phyloP scores from a whole-genome alignment of 23 tunicate genomes.

The Pegea sp. region DNA sequence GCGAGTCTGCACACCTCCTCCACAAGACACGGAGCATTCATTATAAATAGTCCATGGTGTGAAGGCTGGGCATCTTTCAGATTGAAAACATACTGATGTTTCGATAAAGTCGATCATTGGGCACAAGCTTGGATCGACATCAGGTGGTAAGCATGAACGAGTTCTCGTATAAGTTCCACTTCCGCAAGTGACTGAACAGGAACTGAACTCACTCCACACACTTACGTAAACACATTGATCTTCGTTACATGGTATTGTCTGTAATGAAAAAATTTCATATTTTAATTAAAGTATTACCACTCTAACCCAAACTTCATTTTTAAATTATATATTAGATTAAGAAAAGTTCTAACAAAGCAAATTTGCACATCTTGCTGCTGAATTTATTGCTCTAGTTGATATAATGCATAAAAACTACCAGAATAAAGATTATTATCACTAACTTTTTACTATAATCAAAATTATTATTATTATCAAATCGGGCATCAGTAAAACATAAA shows the following conservation, averaged over 20 bases:
- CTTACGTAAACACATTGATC: constrained; percentile 6
- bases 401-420: too few relatives aligned
- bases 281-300: not conserved
- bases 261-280: not conserved
- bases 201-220: constrained; percentile 10
- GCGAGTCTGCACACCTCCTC: constrained; percentile 30
- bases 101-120: not conserved
- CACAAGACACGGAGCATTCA: constrained; percentile 14
- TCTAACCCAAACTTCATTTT: too few relatives aligned
- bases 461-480: too few relatives aligned
- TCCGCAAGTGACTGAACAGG: constrained; percentile 45
- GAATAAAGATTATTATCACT: too few relatives aligned
- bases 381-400: too few relatives aligned
- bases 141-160: constrained; percentile 14
- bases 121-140: not conserved
- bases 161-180: constrained; percentile 30
- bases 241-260: not conserved
- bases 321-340: too few relatives aligned
- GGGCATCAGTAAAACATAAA: too few relatives aligned
- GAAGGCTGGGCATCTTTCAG: constrained; percentile 23
- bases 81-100: not conserved
- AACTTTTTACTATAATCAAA: too few relatives aligned
- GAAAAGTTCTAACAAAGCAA: too few relatives aligned
- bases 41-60: constrained; percentile 12
- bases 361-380: too few relatives aligned